A percentile compares a stretch with the other conserved stretches of the same genome.
These are phyloP conservation scores for Campoplex capitator DNA, from an alignment of 2,888 invertebrate species.

Conservation along the genomic window DNA sequence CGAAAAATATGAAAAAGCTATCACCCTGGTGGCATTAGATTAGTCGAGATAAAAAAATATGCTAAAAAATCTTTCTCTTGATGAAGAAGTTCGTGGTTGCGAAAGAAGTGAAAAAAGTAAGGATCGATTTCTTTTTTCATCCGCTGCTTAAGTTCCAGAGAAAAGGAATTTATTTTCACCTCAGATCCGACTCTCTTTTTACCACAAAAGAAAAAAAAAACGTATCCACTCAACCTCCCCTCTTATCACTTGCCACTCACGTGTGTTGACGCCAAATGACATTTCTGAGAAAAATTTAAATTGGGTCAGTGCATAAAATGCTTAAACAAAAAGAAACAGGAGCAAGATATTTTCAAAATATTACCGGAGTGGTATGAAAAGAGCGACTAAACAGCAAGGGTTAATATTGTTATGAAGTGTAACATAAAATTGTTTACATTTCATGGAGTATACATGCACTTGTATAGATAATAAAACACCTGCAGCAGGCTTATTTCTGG, in stretches of 20 bases:
- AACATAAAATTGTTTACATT: constrained; percentile 41
- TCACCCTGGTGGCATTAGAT: not conserved
- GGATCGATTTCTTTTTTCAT: not conserved
- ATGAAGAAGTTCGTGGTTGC: not conserved
- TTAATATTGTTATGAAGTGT: constrained; percentile 46
- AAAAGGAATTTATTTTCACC: not conserved
- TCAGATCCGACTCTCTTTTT: not conserved
- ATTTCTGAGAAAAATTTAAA: constrained; percentile 50
- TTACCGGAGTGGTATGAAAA: constrained; percentile 8
- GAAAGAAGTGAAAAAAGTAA: not conserved
- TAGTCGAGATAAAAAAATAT: constrained; percentile 1
- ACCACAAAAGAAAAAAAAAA: not conserved
- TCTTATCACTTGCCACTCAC: no score
- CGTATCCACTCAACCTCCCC: not conserved
- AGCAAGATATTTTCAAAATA: constrained; percentile 32
- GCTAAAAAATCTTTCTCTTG: not conserved
- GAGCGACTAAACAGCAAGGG: not conserved
- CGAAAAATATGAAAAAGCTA: not conserved
- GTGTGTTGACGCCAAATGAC: constrained; percentile 26
- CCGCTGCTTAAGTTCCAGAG: not conserved
- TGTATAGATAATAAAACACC: not conserved
- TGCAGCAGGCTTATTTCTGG: constrained; percentile 50
- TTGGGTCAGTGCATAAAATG: constrained; percentile 66
- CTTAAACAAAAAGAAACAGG: constrained; percentile 49
- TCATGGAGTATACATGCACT: constrained; percentile 24